phyloP scores from a whole-genome alignment of 1,140 invertebrate genomes.

The Laupala kohalensis region DNA sequence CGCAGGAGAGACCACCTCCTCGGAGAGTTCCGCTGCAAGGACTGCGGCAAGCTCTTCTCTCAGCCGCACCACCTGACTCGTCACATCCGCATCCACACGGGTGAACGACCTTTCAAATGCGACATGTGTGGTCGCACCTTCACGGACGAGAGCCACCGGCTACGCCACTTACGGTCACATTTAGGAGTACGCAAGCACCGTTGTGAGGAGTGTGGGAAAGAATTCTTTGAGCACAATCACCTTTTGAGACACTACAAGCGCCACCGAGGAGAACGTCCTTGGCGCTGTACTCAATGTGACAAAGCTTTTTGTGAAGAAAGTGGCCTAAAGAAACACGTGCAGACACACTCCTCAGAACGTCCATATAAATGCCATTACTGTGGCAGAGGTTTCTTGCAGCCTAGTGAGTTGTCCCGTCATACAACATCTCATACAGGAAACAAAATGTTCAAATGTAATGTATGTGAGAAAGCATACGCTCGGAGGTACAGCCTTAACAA shows the following conservation, averaged over 20 bases:
- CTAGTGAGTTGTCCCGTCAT: background rate
- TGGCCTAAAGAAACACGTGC: background rate
- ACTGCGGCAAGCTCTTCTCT: background rate
- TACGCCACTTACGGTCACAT: constrained; percentile 24
- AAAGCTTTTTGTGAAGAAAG: background rate
- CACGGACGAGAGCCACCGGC: constrained; percentile 19
- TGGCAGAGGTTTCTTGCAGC: background rate
- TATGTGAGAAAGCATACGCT: background rate
- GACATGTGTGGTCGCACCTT: constrained; percentile 27
- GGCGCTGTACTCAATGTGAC: background rate
- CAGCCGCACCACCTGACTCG: background rate
- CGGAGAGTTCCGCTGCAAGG: background rate
- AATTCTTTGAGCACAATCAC: background rate
- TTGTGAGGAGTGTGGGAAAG: background rate
- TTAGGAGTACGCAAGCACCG: constrained; percentile 34
- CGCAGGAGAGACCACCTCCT: background rate
- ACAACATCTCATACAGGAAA: constrained; percentile 1
- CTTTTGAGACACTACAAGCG: background rate
- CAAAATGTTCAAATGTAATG: background rate
- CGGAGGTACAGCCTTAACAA: background rate
- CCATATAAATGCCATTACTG: background rate
- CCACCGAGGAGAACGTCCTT: background rate
- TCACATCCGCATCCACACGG: constrained; percentile 31
- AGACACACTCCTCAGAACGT: background rate
- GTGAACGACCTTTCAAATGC: constrained; percentile 26